Conservation (phyloP, 2,113 vertebrate genomes). For the Oryzias javanicus region DNA sequence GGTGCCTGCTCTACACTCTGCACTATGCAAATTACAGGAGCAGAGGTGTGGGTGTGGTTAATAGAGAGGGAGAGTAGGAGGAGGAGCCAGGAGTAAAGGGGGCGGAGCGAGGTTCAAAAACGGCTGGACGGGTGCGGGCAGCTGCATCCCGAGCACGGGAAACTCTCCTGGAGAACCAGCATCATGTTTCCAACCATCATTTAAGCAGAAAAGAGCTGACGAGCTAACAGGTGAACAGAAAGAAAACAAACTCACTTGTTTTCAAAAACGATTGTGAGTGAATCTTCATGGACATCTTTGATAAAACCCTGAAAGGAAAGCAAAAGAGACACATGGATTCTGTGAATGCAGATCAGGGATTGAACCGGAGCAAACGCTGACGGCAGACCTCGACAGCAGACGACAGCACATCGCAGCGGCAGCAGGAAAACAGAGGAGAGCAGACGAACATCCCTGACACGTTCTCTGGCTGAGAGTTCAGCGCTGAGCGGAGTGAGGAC, state of each 20-base stretch:
- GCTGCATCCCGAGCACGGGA: constrained; percentile 54
- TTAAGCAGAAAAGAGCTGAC: background rate
- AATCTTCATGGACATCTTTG: constrained; percentile 92
- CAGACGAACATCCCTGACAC: constrained; percentile 42
- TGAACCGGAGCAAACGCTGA: constrained; percentile 35
- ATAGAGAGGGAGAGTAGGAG: constrained; percentile 33
- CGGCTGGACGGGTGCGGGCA: constrained; percentile 57
- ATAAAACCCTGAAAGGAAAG: constrained; percentile 82
- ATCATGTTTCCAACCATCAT: background rate
- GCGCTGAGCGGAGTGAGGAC: constrained; percentile 36
- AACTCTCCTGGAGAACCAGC: constrained; percentile 3
- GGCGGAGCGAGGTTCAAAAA: constrained; percentile 28
- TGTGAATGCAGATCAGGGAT: background rate
- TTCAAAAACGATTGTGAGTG: constrained; percentile 90
- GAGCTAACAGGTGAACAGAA: background rate
- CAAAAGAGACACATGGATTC: constrained; percentile 8
- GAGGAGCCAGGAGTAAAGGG: constrained; percentile 20
- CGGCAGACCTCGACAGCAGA: background rate
- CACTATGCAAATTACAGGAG: constrained; percentile 59
- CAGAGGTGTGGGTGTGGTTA: constrained; percentile 14
- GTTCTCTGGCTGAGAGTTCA: constrained; percentile 49
- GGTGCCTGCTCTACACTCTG: constrained; percentile 25
- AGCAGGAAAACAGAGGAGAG: constrained; percentile 33
- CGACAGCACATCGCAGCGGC: constrained; percentile 23
- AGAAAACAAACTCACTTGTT: constrained; percentile 85